phyloP scores from a whole-genome alignment of 2,797 vertebrate species.

The Propithecus perrieri region DNA sequence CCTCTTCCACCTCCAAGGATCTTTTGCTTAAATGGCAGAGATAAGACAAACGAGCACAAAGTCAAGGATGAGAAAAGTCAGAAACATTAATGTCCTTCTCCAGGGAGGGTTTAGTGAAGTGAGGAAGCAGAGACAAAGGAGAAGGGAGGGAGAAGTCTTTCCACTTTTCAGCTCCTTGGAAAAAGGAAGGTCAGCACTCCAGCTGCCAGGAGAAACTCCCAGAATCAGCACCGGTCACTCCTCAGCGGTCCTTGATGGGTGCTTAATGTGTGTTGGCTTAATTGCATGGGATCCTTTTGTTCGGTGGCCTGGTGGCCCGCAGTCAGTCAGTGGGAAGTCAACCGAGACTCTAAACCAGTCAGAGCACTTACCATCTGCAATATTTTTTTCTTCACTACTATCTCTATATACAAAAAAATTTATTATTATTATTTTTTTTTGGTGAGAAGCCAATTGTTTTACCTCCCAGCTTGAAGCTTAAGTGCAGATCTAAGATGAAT shows the following conservation, averaged over 20 bases:
- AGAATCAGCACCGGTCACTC: neutral
- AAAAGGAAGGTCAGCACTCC: neutral
- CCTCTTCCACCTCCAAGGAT: neutral
- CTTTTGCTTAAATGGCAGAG: neutral
- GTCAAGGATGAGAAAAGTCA: neutral
- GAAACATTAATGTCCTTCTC: neutral
- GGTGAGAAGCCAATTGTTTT: neutral
- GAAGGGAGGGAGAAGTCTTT: neutral
- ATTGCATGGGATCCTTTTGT: neutral
- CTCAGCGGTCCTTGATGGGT: neutral
- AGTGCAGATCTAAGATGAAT: neutral
- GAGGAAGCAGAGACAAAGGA: neutral
- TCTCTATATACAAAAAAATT: neutral
- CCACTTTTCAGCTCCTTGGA: neutral
- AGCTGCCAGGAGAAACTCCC: neutral
- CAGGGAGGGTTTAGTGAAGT: neutral
- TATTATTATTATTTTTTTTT: neutral
- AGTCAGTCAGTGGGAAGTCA: neutral
- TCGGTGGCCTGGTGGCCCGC: neutral
- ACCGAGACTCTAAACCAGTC: neutral
- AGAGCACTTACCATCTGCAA: neutral
- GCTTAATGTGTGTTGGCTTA: neutral
- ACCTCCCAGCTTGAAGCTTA: slow-evolving; percentile 19
- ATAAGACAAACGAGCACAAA: neutral
- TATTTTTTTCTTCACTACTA: neutral